phyloP scores from a whole-genome alignment of 37 sponge, comb jelly and placozoan genomes.

The Petrosia ficiformis region DNA sequence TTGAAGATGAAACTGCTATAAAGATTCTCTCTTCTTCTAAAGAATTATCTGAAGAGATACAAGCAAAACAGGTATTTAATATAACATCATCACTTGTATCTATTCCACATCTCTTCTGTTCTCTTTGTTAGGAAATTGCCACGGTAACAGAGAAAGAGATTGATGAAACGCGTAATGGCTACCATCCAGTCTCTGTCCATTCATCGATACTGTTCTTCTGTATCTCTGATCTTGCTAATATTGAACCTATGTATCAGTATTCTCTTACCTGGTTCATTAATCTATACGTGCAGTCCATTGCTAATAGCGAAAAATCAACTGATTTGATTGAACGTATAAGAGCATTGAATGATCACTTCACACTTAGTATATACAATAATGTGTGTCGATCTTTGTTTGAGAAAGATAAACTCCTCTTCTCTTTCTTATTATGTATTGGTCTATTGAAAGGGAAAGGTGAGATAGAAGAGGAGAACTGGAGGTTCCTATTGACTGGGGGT shows the following conservation, averaged over 20 bases:
- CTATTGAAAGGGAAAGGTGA: conserved; percentile 84
- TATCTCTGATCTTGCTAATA: conserved; percentile 95
- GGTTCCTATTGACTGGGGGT: conserved; percentile 98
- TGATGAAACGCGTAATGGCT: conserved; percentile 94
- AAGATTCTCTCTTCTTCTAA: conserved; percentile 95
- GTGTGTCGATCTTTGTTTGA: conserved; percentile 98
- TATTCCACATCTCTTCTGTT: neutral
- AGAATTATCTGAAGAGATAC: conserved; percentile 87
- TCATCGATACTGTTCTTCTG: conserved; percentile 96
- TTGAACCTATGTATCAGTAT: conserved; percentile 99
- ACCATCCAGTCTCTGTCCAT: conserved; percentile 93
- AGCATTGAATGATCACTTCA: conserved; percentile 97
- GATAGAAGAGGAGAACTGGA: conserved; percentile 91
- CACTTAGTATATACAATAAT: conserved; percentile 93
- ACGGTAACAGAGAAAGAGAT: conserved; percentile 92
- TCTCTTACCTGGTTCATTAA: conserved; percentile 96
- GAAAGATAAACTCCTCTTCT: conserved; percentile 97
- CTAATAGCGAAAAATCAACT: conserved; percentile 79
- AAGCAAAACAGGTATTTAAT: conserved; percentile 79
- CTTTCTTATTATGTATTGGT: conserved; percentile 86
- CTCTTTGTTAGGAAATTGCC: conserved; percentile 62
- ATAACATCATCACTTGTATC: neutral
- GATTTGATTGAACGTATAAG: conserved; percentile 81
- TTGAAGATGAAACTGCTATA: conserved; percentile 97
- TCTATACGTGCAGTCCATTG: conserved; percentile 92